Percentiles rank a stretch among this genome's conserved stretches.
Conservation (phyloP, 2,797 vertebrate genomes). For the Iguana delicatissima region DNA sequence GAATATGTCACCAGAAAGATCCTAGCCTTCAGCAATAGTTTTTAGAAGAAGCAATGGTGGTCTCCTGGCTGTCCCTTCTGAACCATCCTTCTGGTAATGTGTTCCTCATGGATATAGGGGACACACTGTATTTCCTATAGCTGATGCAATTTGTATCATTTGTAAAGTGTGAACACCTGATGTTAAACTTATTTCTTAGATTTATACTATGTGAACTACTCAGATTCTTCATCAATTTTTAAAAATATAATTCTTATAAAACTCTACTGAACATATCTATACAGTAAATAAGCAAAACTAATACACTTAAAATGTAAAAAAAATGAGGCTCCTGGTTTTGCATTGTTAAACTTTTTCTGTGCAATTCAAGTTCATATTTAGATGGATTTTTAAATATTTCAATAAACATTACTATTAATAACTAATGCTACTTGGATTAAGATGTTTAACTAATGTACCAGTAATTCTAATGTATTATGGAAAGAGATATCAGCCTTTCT, state of each 20-base stretch:
- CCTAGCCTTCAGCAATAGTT: too few species aligned
- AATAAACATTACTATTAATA: slow-evolving; percentile 58
- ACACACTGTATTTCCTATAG: background rate
- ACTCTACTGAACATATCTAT: background rate
- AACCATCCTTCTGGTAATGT: too few species aligned
- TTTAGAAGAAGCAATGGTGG: too few species aligned
- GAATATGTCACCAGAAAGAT: too few species aligned
- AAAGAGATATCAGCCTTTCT: slow-evolving; percentile 70
- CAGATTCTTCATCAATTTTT: background rate
- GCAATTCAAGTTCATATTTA: background rate
- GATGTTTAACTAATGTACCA: slow-evolving; percentile 69
- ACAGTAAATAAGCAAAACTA: background rate
- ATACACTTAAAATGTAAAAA: background rate
- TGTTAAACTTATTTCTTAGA: background rate
- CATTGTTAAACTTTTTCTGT: background rate
- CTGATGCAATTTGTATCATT: background rate
- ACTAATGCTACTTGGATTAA: slow-evolving; percentile 60
- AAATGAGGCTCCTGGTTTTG: background rate
- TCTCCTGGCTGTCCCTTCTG: too few species aligned
- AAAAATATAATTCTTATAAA: background rate
- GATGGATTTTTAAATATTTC: background rate
- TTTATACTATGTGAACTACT: too few species aligned
- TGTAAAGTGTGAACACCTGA: background rate
- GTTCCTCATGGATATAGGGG: too few species aligned
- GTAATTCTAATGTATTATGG: slow-evolving; percentile 70